Evolutionary conservation across 23 tunicate species (phyloP).

Genomic region (Styela clava): DNA sequence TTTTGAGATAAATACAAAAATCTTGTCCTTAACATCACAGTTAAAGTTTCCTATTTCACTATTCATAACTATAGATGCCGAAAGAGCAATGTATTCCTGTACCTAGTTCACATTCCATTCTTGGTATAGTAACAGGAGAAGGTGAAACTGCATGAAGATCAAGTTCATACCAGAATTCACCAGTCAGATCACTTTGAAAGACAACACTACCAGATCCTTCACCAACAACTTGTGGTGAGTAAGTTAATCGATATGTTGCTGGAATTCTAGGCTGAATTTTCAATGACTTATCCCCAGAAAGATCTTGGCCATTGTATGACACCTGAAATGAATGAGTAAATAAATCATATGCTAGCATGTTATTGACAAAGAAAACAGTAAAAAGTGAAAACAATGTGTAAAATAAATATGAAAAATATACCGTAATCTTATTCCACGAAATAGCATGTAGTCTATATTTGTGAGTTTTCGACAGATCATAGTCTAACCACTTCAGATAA

Average conservation of each 20-base stretch:
- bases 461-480: too few species aligned
- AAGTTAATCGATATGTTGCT: slow-evolving; percentile 32
- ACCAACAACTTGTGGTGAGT: slow-evolving; percentile 57
- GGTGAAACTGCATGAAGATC: slow-evolving; percentile 51
- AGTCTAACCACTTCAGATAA: too few species aligned
- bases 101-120: slow-evolving; percentile 91
- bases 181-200: slow-evolving; percentile 67
- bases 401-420: too few species aligned
- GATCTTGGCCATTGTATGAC: slow-evolving; percentile 26
- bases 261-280: slow-evolving; percentile 52
- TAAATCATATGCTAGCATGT: neutral
- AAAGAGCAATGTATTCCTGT: too few species aligned
- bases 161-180: slow-evolving; percentile 98
- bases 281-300: slow-evolving; percentile 37
- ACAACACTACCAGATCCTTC: slow-evolving; percentile 40
- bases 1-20: too few species aligned
- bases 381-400: too few species aligned
- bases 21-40: too few species aligned
- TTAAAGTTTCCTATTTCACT: too few species aligned
- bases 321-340: too few species aligned
- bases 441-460: too few species aligned
- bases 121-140: slow-evolving; percentile 57
- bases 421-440: too few species aligned
- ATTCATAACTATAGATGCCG: too few species aligned
- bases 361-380: neutral